Evolutionary conservation across 2,888 invertebrate genomes (phyloP), one percentile per base, ranked within the genome.

Genomic region (Nemotelus pantherinus): DNA sequence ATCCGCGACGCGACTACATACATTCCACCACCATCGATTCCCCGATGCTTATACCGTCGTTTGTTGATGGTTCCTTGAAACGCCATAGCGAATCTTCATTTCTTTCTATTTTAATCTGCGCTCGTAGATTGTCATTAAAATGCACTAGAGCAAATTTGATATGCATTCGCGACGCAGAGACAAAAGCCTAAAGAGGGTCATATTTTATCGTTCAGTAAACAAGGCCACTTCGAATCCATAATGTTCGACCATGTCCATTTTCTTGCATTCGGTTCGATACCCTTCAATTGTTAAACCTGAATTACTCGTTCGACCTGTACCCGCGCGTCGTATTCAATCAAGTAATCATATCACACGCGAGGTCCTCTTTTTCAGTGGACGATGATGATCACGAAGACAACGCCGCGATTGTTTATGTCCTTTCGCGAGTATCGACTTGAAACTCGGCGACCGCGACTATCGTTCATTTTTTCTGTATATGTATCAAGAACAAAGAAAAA

Each of bases 191-290:
- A 55, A 60, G 25, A 74, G 63, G 74, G 74, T 74, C 63, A 74
- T 74, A 74, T 74, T 60, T 74, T 74, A 74, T 74, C 63, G 60
- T 74, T 74, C 74, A 74, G 74, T 74, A 74, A 74, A 74, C 74
- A 74, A 63, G 74, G 63, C 60, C 50, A 48, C 25, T 9, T 70
- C 50, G 47, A 74, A 74, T 63, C 60, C 25, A 25, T 25, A 55
- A 9, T 43, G 7, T n/a, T 70, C 70, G 7, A 55, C 70, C 9
- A 2, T 74, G 60, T 74, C 74, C 63, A 60, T 60, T 63, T 57
- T 3, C 41, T 39, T 25, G 25, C 25, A 25, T 25, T 25, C 57
- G 48, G 10, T 63, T 63, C 48, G 60, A 70, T 70, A 70, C 70
- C 70, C 70, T 55, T 70, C 53, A 70, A 70, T 70, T 55, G 10